Evolutionary conservation across 2,888 invertebrate species (phyloP).

Genomic region (Steinernema carpocapsae): DNA sequence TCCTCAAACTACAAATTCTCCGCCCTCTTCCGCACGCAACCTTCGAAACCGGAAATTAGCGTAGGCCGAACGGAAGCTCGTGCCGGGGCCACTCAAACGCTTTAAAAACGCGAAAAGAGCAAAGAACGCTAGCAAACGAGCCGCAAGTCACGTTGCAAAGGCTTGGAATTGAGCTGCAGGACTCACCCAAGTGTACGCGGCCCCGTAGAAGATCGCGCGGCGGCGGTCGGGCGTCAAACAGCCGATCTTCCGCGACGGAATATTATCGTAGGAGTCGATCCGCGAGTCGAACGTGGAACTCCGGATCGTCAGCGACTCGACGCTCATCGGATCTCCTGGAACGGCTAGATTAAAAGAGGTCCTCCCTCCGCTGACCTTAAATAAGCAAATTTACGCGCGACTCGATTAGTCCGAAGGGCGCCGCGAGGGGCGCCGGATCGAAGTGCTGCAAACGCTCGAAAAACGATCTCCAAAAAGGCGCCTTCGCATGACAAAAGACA

Average conservation of each 20-base stretch:
- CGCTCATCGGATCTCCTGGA: slow-evolving; percentile 4
- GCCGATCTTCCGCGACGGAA: not conserved
- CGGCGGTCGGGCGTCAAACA: not conserved
- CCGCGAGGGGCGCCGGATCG: too few relatives aligned
- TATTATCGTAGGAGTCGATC: slow-evolving; percentile 9
- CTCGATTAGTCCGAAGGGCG: not conserved
- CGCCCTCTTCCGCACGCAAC: too few relatives aligned
- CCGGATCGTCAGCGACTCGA: slow-evolving; percentile 19
- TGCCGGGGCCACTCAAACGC: too few relatives aligned
- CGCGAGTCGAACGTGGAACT: slow-evolving; percentile 6
- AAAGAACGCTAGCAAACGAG: too few relatives aligned
- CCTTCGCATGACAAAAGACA: slow-evolving; percentile 15
- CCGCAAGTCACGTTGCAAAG: too few relatives aligned
- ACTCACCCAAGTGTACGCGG: slow-evolving; percentile 29
- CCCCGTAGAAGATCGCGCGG: slow-evolving; percentile 16
- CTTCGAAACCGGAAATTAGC: too few relatives aligned
- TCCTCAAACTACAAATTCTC: too few relatives aligned
- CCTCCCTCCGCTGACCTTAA: not conserved
- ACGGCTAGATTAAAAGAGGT: not conserved
- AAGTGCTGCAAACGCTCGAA: not conserved
- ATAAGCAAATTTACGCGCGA: not conserved
- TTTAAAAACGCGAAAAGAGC: too few relatives aligned
- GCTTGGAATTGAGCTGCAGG: too few relatives aligned
- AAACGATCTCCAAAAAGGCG: slow-evolving; percentile 7
- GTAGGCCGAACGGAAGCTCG: too few relatives aligned